A percentile compares a stretch with the other conserved stretches of the same genome.
Evolutionary conservation across 2,888 invertebrate species (phyloP).

Genomic region (Chalcis sispes): DNA sequence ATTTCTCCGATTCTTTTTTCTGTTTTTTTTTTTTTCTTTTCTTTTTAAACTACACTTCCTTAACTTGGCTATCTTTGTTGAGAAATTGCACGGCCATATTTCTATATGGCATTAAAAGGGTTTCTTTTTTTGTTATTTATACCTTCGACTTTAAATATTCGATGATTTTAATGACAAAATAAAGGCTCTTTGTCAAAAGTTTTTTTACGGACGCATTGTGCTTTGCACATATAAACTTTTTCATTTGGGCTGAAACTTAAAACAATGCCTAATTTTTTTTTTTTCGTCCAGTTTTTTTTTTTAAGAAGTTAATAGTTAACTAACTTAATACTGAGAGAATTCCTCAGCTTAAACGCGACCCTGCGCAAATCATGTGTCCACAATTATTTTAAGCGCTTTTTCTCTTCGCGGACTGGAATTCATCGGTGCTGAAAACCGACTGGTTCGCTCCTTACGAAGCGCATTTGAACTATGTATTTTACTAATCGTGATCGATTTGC

Average conservation of each 20-base stretch:
- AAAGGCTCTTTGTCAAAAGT: constrained; percentile 29
- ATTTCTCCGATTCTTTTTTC: no score
- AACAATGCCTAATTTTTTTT: constrained; percentile 45
- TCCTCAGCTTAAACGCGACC: constrained; percentile 48
- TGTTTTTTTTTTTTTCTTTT: constrained; percentile 11
- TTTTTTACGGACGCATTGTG: constrained; percentile 19
- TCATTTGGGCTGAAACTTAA: constrained; percentile 42
- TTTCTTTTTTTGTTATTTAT: constrained; percentile 19
- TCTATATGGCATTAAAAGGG: constrained; percentile 47
- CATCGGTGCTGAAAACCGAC: constrained; percentile 43
- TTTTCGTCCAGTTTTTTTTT: constrained; percentile 15
- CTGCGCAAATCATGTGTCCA: constrained; percentile 76
- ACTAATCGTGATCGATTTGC: neutral
- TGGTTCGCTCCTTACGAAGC: no score
- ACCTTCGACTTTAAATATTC: constrained; percentile 17
- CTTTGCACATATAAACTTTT: constrained; percentile 8
- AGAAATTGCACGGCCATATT: constrained; percentile 19
- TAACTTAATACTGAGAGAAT: constrained; percentile 51
- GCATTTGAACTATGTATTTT: neutral
- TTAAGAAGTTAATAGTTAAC: constrained; percentile 49
- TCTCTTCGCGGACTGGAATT: constrained; percentile 82
- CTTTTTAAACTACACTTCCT: constrained; percentile 3
- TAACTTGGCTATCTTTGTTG: constrained; percentile 11
- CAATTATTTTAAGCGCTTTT: constrained; percentile 84
- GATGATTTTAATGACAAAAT: constrained; percentile 32